A percentile compares a stretch with the other conserved stretches of the same genome.
Evolutionary conservation across 2,888 invertebrate species (phyloP).

Genomic region (Platycheirus albimanus): DNA sequence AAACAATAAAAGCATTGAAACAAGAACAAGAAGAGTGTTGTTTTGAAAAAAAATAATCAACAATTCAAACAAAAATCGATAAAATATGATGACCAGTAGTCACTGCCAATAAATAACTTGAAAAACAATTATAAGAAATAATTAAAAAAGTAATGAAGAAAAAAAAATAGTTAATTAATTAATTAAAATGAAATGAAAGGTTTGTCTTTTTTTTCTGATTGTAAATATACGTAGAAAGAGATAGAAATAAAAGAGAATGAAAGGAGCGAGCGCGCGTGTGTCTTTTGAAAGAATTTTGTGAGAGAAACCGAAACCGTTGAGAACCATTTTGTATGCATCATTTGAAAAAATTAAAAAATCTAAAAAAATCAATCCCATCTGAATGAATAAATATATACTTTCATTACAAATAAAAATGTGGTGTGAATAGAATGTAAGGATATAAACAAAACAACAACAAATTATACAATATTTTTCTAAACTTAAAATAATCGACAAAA

Average conservation of each 20-base stretch:
- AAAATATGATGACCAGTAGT: conserved; percentile 77
- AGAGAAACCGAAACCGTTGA: conserved; percentile 24
- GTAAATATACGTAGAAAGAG: conserved; percentile 66
- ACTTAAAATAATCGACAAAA: conserved; percentile 21
- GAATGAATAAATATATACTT: conserved; percentile 55
- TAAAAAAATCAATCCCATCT: conserved; percentile 55
- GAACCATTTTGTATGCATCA: conserved; percentile 48
- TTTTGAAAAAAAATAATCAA: conserved; percentile 71
- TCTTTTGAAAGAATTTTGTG: conserved; percentile 41
- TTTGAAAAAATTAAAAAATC: conserved; percentile 5
- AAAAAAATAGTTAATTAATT: conserved; percentile 63
- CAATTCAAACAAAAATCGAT: conserved; percentile 44
- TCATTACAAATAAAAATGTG: conserved; percentile 55
- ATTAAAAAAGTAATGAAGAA: conserved; percentile 45
- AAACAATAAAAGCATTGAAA: conserved; percentile 25
- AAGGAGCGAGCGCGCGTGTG: conserved; percentile 43
- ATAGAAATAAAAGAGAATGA: conserved; percentile 35
- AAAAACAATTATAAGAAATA: conserved; percentile 40
- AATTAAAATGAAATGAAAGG: conserved; percentile 37
- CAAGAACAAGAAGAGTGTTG: conserved; percentile 35
- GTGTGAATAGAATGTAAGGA: conserved; percentile 69
- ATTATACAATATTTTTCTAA: conserved; percentile 67
- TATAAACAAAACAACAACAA: conserved; percentile 22
- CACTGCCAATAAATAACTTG: conserved; percentile 76
- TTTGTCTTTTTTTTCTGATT: conserved; percentile 55